phyloP scores from a whole-genome alignment of 2,113 vertebrate genomes.

The Caranx ignobilis region DNA sequence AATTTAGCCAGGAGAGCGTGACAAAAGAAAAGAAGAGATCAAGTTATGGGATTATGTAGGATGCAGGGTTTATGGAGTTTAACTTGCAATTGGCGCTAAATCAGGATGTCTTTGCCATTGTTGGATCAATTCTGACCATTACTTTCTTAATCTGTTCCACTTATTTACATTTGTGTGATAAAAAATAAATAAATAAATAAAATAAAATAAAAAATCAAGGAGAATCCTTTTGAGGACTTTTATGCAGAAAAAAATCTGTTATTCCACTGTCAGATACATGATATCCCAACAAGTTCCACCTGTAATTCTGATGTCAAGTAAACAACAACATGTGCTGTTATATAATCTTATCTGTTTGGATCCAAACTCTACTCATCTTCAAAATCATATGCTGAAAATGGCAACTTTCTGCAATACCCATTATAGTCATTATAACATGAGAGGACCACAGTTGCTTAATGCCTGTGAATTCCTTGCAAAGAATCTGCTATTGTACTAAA shows the following conservation, averaged over 20 bases:
- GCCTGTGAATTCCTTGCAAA: conserved; percentile 18
- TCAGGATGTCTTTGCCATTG: background rate
- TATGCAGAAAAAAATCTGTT: background rate
- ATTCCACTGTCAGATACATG: background rate
- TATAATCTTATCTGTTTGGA: background rate
- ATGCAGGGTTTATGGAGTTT: background rate
- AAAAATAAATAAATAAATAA: background rate
- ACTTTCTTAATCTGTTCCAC: background rate
- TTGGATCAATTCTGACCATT: background rate
- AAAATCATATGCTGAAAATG: background rate
- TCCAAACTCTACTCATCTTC: background rate
- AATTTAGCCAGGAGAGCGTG: background rate
- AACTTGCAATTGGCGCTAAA: background rate
- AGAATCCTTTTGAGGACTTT: background rate
- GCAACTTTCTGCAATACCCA: background rate
- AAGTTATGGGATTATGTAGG: background rate
- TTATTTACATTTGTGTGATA: background rate
- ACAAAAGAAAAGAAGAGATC: background rate
- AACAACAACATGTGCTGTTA: background rate
- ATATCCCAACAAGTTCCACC: background rate
- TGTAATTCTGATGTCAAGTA: background rate
- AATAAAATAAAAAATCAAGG: background rate
- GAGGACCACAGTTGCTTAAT: conserved; percentile 19
- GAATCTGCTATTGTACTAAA: conserved; percentile 35
- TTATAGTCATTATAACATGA: conserved; percentile 11